Evolutionary conservation across 1,140 invertebrate species (phyloP).

Genomic region (Oryzaephilus surinamensis): DNA sequence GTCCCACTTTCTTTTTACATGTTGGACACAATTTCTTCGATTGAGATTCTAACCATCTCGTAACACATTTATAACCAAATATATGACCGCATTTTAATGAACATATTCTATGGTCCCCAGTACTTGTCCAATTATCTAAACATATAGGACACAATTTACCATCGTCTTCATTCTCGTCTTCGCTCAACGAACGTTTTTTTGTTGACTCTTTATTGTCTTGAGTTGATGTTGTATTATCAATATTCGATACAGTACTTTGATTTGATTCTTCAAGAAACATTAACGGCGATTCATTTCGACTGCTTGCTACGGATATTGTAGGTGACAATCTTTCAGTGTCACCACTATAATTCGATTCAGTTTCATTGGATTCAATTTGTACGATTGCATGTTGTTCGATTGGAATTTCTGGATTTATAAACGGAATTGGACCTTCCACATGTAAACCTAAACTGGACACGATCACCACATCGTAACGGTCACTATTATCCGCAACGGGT

Average conservation of each 20-base stretch:
- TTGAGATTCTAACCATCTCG: slow-evolving; percentile 57
- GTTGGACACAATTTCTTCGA: slow-evolving; percentile 60
- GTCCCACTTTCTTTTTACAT: slow-evolving; percentile 66
- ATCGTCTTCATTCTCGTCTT: slow-evolving; percentile 36
- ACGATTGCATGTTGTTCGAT: no score
- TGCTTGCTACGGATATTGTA: slow-evolving; percentile 4
- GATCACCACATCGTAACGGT: no score
- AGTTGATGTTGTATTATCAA: no score
- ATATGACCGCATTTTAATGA: slow-evolving; percentile 83
- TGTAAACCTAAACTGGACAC: no score
- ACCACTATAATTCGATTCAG: neutral
- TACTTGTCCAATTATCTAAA: slow-evolving; percentile 73
- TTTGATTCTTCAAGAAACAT: slow-evolving; percentile 3
- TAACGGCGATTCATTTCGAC: neutral
- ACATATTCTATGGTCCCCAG: slow-evolving; percentile 71
- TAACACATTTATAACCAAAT: slow-evolving; percentile 75
- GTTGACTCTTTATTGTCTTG: neutral
- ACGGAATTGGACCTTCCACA: neutral
- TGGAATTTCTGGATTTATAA: neutral
- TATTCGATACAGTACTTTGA: no score
- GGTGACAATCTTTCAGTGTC: slow-evolving; percentile 1
- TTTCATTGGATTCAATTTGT: no score
- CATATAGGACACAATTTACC: slow-evolving; percentile 77
- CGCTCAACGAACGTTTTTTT: slow-evolving; percentile 3
- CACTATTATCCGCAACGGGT: no score